These are phyloP conservation scores for Homarus gammarus DNA, from an alignment of 2,888 invertebrate genomes.

Conservation along the genomic window DNA sequence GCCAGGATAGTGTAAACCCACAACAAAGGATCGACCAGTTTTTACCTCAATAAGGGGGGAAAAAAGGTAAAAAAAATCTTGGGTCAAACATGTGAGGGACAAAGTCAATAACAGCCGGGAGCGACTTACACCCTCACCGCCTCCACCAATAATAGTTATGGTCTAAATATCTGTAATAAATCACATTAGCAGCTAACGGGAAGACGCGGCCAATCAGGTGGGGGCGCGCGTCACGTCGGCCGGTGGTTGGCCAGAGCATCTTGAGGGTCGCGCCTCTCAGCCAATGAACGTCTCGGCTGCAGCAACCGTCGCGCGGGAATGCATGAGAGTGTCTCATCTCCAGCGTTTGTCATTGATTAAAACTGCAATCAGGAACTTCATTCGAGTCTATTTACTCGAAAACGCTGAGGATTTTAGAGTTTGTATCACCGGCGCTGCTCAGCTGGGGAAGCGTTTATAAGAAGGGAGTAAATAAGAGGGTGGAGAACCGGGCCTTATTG, in stretches of 20 bases:
- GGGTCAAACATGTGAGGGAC: background rate
- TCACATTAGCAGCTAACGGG: slow-evolving; percentile 31
- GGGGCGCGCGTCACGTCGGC: background rate
- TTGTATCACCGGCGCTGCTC: background rate
- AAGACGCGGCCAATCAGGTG: slow-evolving; percentile 23
- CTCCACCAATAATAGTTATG: slow-evolving; percentile 43
- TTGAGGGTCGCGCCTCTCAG: slow-evolving; percentile 31
- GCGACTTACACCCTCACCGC: background rate
- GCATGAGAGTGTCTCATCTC: slow-evolving; percentile 33
- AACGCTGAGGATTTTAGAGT: slow-evolving; percentile 22
- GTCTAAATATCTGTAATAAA: slow-evolving; percentile 45
- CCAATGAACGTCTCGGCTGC: slow-evolving; percentile 43
- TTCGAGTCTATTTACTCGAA: slow-evolving; percentile 26
- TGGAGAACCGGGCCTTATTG: background rate
- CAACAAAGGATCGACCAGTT: background rate
- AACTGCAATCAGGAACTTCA: slow-evolving; percentile 39
- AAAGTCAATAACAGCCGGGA: slow-evolving; percentile 1
- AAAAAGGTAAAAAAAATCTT: background rate
- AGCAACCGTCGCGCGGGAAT: slow-evolving; percentile 32
- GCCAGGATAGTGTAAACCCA: background rate
- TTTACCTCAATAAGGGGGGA: background rate
- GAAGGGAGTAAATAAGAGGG: slow-evolving; percentile 9
- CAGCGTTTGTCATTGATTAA: slow-evolving; percentile 19
- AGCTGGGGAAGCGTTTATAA: slow-evolving; percentile 9
- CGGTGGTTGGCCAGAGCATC: slow-evolving; percentile 33